Conservation (phyloP, 2,888 invertebrate genomes). For the Eudemis profundana region DNA sequence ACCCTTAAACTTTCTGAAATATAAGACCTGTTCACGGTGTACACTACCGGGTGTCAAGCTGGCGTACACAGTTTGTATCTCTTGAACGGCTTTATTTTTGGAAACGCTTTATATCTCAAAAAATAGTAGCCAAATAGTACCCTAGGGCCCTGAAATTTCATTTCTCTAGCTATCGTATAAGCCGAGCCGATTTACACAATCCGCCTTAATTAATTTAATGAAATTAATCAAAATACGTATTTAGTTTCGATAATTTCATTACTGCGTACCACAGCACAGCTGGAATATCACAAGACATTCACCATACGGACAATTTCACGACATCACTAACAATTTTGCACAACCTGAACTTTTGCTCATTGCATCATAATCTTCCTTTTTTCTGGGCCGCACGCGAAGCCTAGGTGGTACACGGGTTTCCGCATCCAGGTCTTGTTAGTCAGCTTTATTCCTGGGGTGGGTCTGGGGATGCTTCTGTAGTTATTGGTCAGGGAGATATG, state of each 20-base stretch:
- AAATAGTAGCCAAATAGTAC: no score
- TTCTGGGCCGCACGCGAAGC: slow-evolving; percentile 26
- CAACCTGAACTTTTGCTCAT: not conserved
- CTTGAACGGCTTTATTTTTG: no score
- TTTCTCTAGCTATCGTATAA: no score
- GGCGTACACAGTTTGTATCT: no score
- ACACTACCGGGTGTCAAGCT: no score
- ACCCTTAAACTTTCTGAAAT: no score
- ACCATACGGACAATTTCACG: slow-evolving; percentile 13
- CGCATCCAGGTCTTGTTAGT: slow-evolving; percentile 25
- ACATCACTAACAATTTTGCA: not conserved
- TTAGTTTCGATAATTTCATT: not conserved
- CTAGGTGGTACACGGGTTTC: slow-evolving; percentile 27
- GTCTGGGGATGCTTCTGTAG: not conserved
- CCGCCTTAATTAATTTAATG: no score
- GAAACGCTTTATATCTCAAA: no score
- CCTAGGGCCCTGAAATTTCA: no score
- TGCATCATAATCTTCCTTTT: slow-evolving; percentile 24
- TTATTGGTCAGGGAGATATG: not conserved
- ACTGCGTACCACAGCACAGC: not conserved
- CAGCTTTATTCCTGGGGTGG: slow-evolving; percentile 8
- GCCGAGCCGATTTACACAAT: no score
- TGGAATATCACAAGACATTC: slow-evolving; percentile 9
- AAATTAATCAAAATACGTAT: not conserved
- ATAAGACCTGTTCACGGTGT: no score